Base-by-base conservation (phyloP, 2,113 vertebrate genomes). In the Engraulis encrasicolus region DNA sequence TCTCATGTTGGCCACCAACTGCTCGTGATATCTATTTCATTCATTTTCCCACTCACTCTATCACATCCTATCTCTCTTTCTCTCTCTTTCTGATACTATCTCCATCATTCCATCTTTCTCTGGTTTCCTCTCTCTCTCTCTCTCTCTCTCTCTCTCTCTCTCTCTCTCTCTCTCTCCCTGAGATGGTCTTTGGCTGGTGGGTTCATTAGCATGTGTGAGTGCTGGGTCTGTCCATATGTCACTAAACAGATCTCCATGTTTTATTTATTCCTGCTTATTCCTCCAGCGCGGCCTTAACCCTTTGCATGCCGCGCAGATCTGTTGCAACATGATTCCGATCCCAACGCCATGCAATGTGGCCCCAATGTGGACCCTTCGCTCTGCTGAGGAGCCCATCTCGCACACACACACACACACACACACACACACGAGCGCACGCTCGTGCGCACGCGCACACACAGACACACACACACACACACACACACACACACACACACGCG, bases 221-320 rank as follows among this genome's bases (percentile, higher is more conserved):
- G 81, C 79, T 80, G 78, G 81, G 38, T 83, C 36, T 54, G 83
- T 80, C 88, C 90, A 91, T 91, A 91, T 91, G 90, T 87, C 89
- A 88, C 88, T 85, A 88, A 90, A 89, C 85, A 89, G 88, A 86
- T 84, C 88, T 86, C 89, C 89, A 91, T 91, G 85, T 90, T 87
- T 91, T 89, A 91, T 90, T 91, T 86, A 91, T 90, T 88, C 82
- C 81, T 58, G 81, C 82, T 85, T 86, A 86, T 81, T 88, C 79
- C 84, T 79, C 85, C 77, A 77, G 34, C 71, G 19, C 12, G 4
- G 3, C 27, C 71, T 37, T 83, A 81, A 78, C 52, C 82, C 58
- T 54, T 84, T 81, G 74, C 52, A 23, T 18, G 14, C 34, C 77
- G 19, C 0, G 18, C 18, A 6, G n/a, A n/a, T n/a, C 19, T 5